Evolutionary conservation across 2,797 vertebrate genomes (phyloP), one percentile per base, ranked within the genome.

Genomic region (Nyctalus aviator): DNA sequence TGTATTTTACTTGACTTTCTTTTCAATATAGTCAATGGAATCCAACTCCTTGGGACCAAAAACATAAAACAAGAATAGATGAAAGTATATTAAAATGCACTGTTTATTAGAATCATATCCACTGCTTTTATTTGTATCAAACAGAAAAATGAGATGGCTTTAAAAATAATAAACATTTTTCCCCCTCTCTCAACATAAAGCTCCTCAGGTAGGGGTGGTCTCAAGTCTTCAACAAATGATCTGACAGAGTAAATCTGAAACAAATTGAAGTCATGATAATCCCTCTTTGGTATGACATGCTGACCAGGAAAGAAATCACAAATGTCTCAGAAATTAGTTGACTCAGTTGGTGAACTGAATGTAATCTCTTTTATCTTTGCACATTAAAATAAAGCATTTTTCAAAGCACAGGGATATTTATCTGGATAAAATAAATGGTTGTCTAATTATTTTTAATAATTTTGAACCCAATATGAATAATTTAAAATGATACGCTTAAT

Each of bases 171-270:
- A 96, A 97, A 86, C 2, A 35, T 50, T 93, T 96, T 93, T 53
- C 95, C 96, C 94, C 96, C 6, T 41, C 37, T 97, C 94, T 98
- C 97, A 98, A 96, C 97, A 94, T 59, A 96, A 48, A 95, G 94
- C 95, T 98, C 96, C 71, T 69, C 73, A 98, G 96, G 96, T 98
- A 98, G 98, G 96, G 97, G 98, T 98, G 97, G 97, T 97, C 97
- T 97, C 96, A 97, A 98, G 92, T 95, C 96, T 97, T 97, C 97
- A 98, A 75, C 90, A 97, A n/a, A 83, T 97, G 95, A 98, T 97
- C 95, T 97, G 97, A 98, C 95, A 97, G 94, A 98, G 95, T 98
- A 98, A 98, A 98, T 98, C 98, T 98, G 96, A 98, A 98, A 98
- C 98, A 98, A 98, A 98, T 98, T 98, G 97, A 96, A 96, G 78